These are phyloP conservation scores for Ruditapes philippinarum DNA, from an alignment of 1,140 invertebrate species.

Conservation along the genomic window DNA sequence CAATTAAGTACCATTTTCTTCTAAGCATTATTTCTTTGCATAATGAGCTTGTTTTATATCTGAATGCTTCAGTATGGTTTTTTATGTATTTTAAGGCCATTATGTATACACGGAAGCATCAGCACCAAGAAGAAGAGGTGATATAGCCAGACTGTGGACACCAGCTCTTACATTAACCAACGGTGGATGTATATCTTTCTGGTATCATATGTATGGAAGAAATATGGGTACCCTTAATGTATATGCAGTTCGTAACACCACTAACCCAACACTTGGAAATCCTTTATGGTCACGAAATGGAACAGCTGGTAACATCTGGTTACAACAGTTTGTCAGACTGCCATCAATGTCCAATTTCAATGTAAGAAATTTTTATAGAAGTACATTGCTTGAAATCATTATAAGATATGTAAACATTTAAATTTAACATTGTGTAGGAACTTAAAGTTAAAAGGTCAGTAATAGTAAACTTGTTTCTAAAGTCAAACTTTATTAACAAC, in stretches of 20 bases:
- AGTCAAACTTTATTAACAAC: too few species aligned
- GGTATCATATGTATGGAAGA: slow-evolving; percentile 92
- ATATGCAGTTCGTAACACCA: slow-evolving; percentile 69
- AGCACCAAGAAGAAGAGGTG: slow-evolving; percentile 88
- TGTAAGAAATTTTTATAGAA: neutral
- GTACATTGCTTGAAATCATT: too few species aligned
- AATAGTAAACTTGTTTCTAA: too few species aligned
- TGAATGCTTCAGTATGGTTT: too few species aligned
- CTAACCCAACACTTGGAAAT: slow-evolving; percentile 40
- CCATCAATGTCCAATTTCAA: slow-evolving; percentile 62
- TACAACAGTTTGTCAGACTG: slow-evolving; percentile 67
- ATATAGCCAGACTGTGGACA: slow-evolving; percentile 87
- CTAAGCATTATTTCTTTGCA: too few species aligned
- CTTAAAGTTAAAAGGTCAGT: too few species aligned
- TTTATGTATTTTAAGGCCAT: slow-evolving; percentile 65
- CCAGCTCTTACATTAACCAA: slow-evolving; percentile 53
- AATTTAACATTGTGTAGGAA: too few species aligned
- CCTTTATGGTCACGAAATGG: slow-evolving; percentile 78
- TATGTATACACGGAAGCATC: slow-evolving; percentile 94
- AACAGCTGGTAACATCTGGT: slow-evolving; percentile 79
- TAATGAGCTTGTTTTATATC: too few species aligned
- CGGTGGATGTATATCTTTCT: slow-evolving; percentile 88
- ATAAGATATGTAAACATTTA: too few species aligned
- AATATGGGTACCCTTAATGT: slow-evolving; percentile 81
- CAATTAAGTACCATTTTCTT: too few species aligned